phyloP scores from a whole-genome alignment of 2,888 invertebrate genomes.

The Herminia tarsipennalis region DNA sequence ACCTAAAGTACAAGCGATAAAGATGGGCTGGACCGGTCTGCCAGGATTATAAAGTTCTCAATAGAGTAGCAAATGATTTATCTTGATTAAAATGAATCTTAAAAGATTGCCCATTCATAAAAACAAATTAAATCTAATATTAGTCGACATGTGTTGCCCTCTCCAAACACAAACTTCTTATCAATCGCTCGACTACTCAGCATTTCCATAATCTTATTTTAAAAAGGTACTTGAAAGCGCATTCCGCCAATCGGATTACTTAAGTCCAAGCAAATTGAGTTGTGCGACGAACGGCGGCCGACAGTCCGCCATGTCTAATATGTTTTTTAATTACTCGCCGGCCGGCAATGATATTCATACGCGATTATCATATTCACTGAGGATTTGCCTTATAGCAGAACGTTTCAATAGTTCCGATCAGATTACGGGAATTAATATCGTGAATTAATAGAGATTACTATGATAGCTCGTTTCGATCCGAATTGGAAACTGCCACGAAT shows the following conservation, averaged over 20 bases:
- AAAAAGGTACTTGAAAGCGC: slow-evolving; percentile 56
- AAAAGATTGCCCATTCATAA: neutral
- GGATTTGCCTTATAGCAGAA: slow-evolving; percentile 60
- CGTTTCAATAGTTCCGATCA: slow-evolving; percentile 57
- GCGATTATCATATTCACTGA: slow-evolving; percentile 60
- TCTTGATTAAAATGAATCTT: neutral
- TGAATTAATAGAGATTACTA: slow-evolving; percentile 62
- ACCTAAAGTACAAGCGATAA: neutral
- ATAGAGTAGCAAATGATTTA: no score
- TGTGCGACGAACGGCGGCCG: slow-evolving; percentile 22
- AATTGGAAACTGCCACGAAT: slow-evolving; percentile 33
- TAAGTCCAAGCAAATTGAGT: slow-evolving; percentile 52
- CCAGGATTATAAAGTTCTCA: no score
- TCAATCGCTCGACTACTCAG: slow-evolving; percentile 44
- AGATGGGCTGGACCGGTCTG: neutral
- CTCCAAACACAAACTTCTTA: slow-evolving; percentile 25
- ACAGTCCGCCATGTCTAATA: slow-evolving; percentile 56
- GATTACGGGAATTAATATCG: slow-evolving; percentile 54
- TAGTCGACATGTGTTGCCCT: slow-evolving; percentile 4
- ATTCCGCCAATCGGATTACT: slow-evolving; percentile 61
- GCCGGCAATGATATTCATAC: slow-evolving; percentile 47
- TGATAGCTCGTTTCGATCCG: slow-evolving; percentile 43
- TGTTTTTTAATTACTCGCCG: slow-evolving; percentile 74
- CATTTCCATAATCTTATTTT: slow-evolving; percentile 61
- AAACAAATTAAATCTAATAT: slow-evolving; percentile 1